Conservation (phyloP, 2,888 invertebrate species). For the Tenthredo amoena region DNA sequence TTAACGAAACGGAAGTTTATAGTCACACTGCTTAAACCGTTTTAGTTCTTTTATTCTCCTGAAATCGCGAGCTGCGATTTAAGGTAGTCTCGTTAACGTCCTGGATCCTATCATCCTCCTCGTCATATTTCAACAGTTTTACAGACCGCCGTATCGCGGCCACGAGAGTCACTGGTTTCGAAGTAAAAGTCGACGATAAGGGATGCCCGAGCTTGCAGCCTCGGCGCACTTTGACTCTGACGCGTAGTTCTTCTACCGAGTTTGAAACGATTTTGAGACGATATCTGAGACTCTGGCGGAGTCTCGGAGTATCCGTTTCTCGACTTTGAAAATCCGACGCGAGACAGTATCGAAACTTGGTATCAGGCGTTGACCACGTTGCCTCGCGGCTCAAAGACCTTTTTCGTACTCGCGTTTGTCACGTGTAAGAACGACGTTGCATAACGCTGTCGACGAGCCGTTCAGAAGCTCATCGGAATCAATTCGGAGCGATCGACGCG, state of each 20-base stretch:
- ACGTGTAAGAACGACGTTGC: background rate
- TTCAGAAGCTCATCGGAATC: background rate
- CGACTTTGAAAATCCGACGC: background rate
- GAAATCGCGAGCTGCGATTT: background rate
- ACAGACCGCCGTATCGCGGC: background rate
- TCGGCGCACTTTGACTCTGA: background rate
- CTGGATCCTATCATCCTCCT: background rate
- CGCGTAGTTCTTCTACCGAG: background rate
- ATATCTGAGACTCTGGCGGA: background rate
- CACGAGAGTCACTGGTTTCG: background rate
- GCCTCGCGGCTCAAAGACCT: background rate
- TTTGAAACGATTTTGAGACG: background rate
- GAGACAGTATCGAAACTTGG: background rate
- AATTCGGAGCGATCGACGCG: background rate
- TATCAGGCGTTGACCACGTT: slow-evolving; percentile 13
- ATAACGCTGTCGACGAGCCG: background rate
- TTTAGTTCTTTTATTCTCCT: background rate
- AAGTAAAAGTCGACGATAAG: background rate
- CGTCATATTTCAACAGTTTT: background rate
- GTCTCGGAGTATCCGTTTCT: background rate
- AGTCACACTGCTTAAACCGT: background rate
- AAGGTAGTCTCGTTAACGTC: background rate
- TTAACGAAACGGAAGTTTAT: background rate
- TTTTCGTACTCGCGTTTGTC: slow-evolving; percentile 5
- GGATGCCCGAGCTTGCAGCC: background rate